Percentiles rank a stretch among this genome's conserved stretches.
Evolutionary conservation across 2,797 vertebrate species (phyloP).

Genomic region (Mormyrops attenuatus): DNA sequence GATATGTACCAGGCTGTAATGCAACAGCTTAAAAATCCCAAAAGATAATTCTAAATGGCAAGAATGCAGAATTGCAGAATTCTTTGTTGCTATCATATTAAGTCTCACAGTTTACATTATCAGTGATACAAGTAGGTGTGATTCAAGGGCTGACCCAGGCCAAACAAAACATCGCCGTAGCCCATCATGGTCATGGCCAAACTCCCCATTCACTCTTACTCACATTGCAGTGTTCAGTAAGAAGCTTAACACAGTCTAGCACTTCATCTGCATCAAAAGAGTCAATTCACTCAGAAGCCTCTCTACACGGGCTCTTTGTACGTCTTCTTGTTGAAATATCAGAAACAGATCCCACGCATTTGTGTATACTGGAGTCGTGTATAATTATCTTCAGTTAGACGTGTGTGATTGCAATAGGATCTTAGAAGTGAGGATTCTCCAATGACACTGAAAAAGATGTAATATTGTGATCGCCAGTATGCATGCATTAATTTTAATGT

Average conservation of each 20-base stretch:
- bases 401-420: background rate
- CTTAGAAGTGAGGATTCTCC: background rate
- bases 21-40: background rate
- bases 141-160: slow-evolving; percentile 26
- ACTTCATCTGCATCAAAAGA: slow-evolving; percentile 16
- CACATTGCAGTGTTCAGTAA: background rate
- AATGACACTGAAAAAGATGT: slow-evolving; percentile 25
- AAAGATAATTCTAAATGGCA: background rate
- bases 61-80: background rate
- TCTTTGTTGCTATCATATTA: slow-evolving; percentile 6
- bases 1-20: background rate
- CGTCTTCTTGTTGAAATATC: background rate
- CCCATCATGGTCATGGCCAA: slow-evolving; percentile 21
- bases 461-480: slow-evolving; percentile 52
- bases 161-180: slow-evolving; percentile 15
- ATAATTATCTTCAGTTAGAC: background rate
- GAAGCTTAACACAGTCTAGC: slow-evolving; percentile 14
- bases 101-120: slow-evolving; percentile 23
- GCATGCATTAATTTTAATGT: slow-evolving; percentile 48
- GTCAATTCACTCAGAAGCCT: background rate
- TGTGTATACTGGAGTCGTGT: background rate
- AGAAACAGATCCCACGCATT: background rate
- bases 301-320: background rate
- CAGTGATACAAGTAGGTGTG: slow-evolving; percentile 23
- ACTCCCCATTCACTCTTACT: slow-evolving; percentile 20